Evolutionary conservation across 2,113 vertebrate genomes (phyloP), one percentile per base, ranked within the genome.

Genomic region (Labeo catla): DNA sequence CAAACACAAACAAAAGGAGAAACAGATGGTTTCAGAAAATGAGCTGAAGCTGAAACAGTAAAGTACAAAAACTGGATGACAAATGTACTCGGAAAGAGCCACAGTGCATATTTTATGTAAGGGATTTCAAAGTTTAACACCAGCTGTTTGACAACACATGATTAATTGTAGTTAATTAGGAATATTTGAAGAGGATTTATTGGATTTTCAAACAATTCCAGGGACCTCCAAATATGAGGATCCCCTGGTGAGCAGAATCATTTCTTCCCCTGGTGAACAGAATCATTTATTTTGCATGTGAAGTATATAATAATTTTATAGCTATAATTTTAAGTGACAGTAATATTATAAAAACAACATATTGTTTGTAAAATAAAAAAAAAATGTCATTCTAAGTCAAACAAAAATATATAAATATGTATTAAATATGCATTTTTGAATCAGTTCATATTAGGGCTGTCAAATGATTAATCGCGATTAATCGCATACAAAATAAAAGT

Each of bases 141-240:
- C 54, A 54, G 6, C 65, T 1, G 19, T 88, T 65, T 85, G 87
- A 88, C 85, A 87, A 87, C 59, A 50, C 88, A 87, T 90, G 77
- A 88, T 90, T 93, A 90, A 93, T 92, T 92, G 87, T 61, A 85
- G 86, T 85, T 91, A 92, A 93, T 90, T 91, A 86, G 86, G 21
- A 47, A 4, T 15, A 52, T 52, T 15, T 16, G 28, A 36, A 36
- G 63, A 34, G 2, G 63, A 52, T 52, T 59, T 59, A 66, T 34
- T 66, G 23, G 4, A 34, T 13, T 13, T 52, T 15, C 50, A 52
- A 52, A 52, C 50, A 52, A 52, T 52, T 52, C 63, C 12, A 66
- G 63, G 13, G 28, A 66, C 12, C 70, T 47, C 8, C 15, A 11
- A 73, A 73, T 21, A 43, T 45, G 15, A 21, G 21, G 39, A 21